phyloP scores from a whole-genome alignment of 2,888 invertebrate species.

The Crossocerus cetratus region DNA sequence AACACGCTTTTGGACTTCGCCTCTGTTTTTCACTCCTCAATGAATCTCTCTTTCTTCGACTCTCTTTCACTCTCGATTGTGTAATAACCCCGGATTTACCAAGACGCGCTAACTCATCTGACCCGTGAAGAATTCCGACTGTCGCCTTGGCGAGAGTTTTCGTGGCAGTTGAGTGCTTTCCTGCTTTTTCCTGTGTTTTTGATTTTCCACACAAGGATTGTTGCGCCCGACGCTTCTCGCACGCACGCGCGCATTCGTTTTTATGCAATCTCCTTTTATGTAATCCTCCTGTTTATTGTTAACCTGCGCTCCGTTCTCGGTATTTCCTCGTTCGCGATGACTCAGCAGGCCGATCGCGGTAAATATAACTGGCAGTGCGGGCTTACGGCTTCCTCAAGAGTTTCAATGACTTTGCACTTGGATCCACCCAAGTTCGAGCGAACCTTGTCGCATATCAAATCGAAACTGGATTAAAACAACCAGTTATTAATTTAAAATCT shows the following conservation, averaged over 20 bases:
- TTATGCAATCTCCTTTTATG: slow-evolving; percentile 1
- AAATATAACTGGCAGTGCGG: background rate
- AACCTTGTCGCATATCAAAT: too few relatives aligned
- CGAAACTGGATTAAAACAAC: too few relatives aligned
- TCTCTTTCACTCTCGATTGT: background rate
- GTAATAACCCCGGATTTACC: too few relatives aligned
- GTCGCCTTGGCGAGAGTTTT: background rate
- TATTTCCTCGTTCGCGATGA: slow-evolving; percentile 4
- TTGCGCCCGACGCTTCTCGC: background rate
- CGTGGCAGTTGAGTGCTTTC: background rate
- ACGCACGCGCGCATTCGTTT: background rate
- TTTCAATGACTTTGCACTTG: background rate
- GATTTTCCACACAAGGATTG: too few relatives aligned
- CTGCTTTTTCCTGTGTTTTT: too few relatives aligned
- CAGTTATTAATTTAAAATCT: too few relatives aligned
- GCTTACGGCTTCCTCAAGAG: background rate
- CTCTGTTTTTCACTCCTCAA: slow-evolving; percentile 6
- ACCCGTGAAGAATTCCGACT: background rate
- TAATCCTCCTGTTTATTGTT: slow-evolving; percentile 3
- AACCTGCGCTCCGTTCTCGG: background rate
- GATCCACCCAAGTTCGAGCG: too few relatives aligned
- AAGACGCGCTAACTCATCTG: background rate
- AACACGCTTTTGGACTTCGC: slow-evolving; percentile 3
- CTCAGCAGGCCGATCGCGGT: background rate
- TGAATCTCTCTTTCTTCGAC: slow-evolving; percentile 15